Evolutionary conservation across 92 coral and sea anemone genomes (phyloP).

Genomic region (Palythoa grandis): DNA sequence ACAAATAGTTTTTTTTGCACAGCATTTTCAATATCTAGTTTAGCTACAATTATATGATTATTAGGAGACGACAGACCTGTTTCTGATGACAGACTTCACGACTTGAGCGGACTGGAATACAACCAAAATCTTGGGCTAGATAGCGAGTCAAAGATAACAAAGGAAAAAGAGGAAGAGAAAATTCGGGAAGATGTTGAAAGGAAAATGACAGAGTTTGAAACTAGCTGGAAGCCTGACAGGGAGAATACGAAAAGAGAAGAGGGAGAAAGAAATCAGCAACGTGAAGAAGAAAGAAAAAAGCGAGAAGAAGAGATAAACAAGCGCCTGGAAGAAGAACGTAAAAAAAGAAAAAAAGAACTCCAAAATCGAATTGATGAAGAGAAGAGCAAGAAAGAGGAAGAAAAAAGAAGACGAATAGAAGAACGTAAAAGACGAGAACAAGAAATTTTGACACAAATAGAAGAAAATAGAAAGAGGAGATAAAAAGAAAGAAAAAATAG

Average conservation of each 20-base stretch:
- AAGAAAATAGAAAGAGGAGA: conserved; percentile 7
- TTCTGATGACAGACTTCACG: not conserved
- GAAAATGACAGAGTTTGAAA: conserved; percentile 28
- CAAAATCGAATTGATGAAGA: conserved; percentile 13
- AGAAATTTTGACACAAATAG: conserved; percentile 27
- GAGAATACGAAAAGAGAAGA: not conserved
- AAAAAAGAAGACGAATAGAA: conserved; percentile 17
- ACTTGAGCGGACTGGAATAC: not conserved
- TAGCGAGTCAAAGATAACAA: not conserved
- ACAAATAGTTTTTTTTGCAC: too few species aligned
- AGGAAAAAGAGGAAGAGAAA: conserved; percentile 16
- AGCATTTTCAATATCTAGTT: too few species aligned
- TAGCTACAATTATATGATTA: too few species aligned
- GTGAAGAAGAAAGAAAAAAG: conserved; percentile 34
- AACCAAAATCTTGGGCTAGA: not conserved
- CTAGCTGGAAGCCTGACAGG: conserved; percentile 9
- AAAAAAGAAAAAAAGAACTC: not conserved
- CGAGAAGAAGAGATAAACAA: not conserved
- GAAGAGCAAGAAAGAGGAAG: conserved; percentile 29
- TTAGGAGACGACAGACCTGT: too few species aligned
- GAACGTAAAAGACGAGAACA: conserved; percentile 34
- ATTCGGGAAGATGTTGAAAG: conserved; percentile 26
- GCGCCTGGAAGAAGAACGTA: conserved; percentile 24
- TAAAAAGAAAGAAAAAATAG: conserved; percentile 2
- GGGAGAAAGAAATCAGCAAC: not conserved